A percentile compares a stretch with the other conserved stretches of the same genome.
phyloP scores from a whole-genome alignment of 1,140 invertebrate genomes.

The Caenorhabditis brenneri region DNA sequence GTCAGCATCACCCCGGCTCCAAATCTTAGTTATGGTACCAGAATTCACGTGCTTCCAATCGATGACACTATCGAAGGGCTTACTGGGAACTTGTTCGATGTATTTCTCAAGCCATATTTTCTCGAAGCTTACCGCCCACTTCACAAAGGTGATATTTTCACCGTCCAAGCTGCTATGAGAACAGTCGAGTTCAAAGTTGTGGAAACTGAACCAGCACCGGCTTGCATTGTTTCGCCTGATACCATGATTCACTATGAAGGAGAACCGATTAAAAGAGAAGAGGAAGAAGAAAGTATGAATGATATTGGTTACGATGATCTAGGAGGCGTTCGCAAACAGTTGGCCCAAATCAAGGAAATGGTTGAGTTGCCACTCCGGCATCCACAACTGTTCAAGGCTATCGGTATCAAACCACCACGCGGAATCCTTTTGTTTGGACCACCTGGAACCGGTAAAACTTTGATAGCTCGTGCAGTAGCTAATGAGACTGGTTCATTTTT shows the following conservation, averaged over 20 bases:
- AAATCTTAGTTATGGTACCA: constrained; percentile 96
- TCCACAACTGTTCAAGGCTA: constrained; percentile 92
- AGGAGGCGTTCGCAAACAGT: constrained; percentile 92
- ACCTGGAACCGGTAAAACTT: constrained; percentile 91
- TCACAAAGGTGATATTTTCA: constrained; percentile 97
- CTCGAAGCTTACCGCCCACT: constrained; percentile 97
- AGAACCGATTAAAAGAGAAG: constrained; percentile 96
- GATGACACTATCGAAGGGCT: constrained; percentile 98
- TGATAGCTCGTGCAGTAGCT: constrained; percentile 95
- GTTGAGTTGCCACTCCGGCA: constrained; percentile 96
- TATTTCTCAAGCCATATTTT: constrained; percentile 99
- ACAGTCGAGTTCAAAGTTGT: constrained; percentile 99
- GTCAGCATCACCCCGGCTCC: constrained; percentile 84
- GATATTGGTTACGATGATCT: constrained; percentile 99
- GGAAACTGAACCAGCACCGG: constrained; percentile 94
- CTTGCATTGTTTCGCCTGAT: constrained; percentile 97
- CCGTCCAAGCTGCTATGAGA: constrained; percentile 95
- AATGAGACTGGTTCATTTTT: constrained; percentile 99
- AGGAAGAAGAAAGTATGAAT: constrained; percentile 96
- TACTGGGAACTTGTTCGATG: constrained; percentile 94
- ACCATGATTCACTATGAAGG: constrained; percentile 99
- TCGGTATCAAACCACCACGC: constrained; percentile 84
- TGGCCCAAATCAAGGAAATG: constrained; percentile 99
- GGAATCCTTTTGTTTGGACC: constrained; percentile 95
- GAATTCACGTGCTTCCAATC: constrained; percentile 96